Conservation (phyloP, 1,140 invertebrate species). For the Euwallacea similis region DNA sequence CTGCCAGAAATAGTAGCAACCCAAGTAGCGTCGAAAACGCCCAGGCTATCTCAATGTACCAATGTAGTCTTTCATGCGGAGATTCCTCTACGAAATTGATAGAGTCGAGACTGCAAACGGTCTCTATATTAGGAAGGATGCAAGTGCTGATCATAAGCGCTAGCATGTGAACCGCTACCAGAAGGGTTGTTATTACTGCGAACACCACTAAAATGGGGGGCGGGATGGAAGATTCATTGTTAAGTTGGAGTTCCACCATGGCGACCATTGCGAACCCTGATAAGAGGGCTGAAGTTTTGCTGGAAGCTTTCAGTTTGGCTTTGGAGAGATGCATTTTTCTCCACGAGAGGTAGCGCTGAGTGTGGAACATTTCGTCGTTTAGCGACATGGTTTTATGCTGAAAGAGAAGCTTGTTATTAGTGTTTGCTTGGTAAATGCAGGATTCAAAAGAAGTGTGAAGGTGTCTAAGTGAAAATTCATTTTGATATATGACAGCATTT, state of each 20-base stretch:
- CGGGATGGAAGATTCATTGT: conserved; percentile 57
- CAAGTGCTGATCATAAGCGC: conserved; percentile 99
- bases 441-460: too few species aligned
- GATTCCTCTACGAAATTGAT: conserved; percentile 84
- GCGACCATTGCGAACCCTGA: conserved; percentile 99
- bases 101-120: conserved; percentile 83
- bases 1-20: conserved; percentile 87
- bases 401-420: neutral
- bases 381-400: conserved; percentile 63
- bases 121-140: conserved; percentile 92
- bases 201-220: conserved; percentile 86
- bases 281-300: conserved; percentile 93
- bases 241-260: conserved; percentile 64
- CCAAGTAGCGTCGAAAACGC: conserved; percentile 94
- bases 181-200: conserved; percentile 90
- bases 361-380: conserved; percentile 74
- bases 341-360: conserved; percentile 84
- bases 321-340: conserved; percentile 87
- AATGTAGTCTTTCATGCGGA: conserved; percentile 82
- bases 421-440: too few species aligned
- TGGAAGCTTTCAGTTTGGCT: conserved; percentile 95
- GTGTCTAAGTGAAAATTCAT: too few species aligned
- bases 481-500: too few species aligned
- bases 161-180: conserved; percentile 97
- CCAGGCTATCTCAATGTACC: conserved; percentile 98